These are phyloP conservation scores for Platyrinchus mystaceus DNA, from an alignment of 2,797 vertebrate genomes.

Conservation along the genomic window DNA sequence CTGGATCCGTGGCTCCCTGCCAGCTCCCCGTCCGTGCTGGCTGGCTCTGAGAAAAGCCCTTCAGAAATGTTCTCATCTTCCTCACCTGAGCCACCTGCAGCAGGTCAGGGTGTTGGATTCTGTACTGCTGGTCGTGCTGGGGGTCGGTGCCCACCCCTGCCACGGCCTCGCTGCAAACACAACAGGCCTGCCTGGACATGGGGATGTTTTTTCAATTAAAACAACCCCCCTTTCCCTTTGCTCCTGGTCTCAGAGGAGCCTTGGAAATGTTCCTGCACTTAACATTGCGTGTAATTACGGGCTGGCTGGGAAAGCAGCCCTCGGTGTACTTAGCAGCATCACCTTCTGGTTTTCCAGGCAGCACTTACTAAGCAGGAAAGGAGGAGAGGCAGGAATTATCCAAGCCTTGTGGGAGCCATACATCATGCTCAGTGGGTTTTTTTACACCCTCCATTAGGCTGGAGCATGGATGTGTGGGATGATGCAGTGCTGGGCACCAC, in stretches of 20 bases:
- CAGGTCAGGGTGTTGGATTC: fast-evolving
- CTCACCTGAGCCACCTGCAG: background rate
- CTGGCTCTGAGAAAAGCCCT: background rate
- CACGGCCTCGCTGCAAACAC: background rate
- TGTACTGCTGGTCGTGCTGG: fast-evolving
- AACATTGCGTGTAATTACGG: background rate
- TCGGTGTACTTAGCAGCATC: background rate
- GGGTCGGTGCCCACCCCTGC: background rate
- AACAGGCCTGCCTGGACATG: fast-evolving
- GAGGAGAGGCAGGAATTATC: background rate
- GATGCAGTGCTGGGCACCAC: background rate
- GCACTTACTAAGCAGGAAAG: background rate
- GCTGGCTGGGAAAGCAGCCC: background rate
- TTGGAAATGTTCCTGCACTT: background rate
- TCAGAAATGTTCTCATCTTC: background rate
- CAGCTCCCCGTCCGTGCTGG: background rate
- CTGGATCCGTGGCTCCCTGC: background rate
- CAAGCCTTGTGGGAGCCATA: background rate
- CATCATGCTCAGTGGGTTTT: background rate
- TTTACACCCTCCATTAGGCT: background rate
- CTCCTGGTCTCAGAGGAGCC: background rate
- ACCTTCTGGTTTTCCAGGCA: background rate
- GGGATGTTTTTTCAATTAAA: background rate
- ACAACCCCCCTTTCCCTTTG: background rate
- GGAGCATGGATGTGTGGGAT: background rate